Evolutionary conservation across 2,113 vertebrate genomes (phyloP), one percentile per base, ranked within the genome.

Genomic region (Suncus etruscus): DNA sequence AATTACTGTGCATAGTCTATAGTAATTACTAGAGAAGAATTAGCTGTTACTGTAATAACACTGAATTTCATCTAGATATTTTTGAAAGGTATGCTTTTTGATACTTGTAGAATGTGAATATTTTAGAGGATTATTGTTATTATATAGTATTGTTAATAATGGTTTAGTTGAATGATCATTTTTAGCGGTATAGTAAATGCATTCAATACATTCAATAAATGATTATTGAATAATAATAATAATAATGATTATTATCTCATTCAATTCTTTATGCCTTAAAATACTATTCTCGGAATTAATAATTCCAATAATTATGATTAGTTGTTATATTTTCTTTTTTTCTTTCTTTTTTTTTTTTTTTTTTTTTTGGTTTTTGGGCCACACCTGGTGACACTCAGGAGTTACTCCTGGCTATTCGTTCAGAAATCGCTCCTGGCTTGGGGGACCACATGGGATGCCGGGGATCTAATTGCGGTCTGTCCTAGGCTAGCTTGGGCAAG

Each of bases 231-330:
- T 8, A 25, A 74, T 89, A 81, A n/a, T 80, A 72, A 86, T 93
- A 66, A 65, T 89, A 63, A 11, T 51, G 16, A 83, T 69, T 29
- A 32, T 80, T 16, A 16, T 20, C 22, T 61, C 58, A 22, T 61
- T 16, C 18, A 61, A 22, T 2, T 39, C 83, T 76, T 90, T 50
- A n/a, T 68, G 29, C 18, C 10, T 89, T 54, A 80, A 78, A 54
- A 75, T 87, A 24, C 8, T 87, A 0, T 90, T 84, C 39, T 86
- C 94, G 32, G 22, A 91, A 63, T 89, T 90, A 87, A 22, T 90
- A 75, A 94, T 72, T 5, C 39, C 39, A 39, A 39, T 39, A 39
- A 39, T 39, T 39, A 39, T 5, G 5, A 5, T 39, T 39, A 39
- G 39, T 5, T 39, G 39, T 39, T 39, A 39, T 39, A 39, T 39